Percentiles rank a stretch among this genome's conserved stretches.
Conservation (phyloP, 1,140 invertebrate species). For the Zeugodacus cucurbitae region DNA sequence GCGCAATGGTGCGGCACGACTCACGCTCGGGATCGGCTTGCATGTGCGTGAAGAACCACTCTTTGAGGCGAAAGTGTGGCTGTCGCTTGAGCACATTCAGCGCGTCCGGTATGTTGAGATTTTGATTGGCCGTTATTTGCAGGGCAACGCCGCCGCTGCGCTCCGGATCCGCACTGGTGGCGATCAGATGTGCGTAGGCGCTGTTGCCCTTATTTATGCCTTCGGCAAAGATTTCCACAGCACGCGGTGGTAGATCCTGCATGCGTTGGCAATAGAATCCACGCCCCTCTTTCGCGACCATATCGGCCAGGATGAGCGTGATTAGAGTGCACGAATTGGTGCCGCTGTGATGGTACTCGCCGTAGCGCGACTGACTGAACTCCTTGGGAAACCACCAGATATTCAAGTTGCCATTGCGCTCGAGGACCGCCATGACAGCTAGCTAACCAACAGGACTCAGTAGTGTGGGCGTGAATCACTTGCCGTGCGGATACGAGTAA, state of each 20-base stretch:
- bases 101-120: constrained; percentile 61
- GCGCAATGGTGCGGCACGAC: constrained; percentile 56
- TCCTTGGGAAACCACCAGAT: constrained; percentile 64
- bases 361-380: constrained; percentile 61
- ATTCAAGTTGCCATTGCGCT: constrained; percentile 61
- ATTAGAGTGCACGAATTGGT: constrained; percentile 63
- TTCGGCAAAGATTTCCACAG: constrained; percentile 58
- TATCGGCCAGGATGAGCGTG: constrained; percentile 59
- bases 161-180: not conserved
- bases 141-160: not conserved
- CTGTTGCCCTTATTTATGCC: constrained; percentile 62
- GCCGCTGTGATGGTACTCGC: constrained; percentile 59
- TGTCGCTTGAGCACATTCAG: constrained; percentile 57
- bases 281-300: constrained; percentile 54
- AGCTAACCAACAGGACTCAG: not conserved
- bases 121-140: constrained; percentile 50
- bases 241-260: constrained; percentile 53
- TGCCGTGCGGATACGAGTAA: not conserved
- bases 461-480: constrained; percentile 16
- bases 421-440: constrained; percentile 55
- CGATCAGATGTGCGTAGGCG: constrained; percentile 57
- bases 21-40: constrained; percentile 57
- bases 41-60: constrained; percentile 64
- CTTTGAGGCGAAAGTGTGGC: constrained; percentile 57
- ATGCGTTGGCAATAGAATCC: constrained; percentile 52